phyloP scores from a whole-genome alignment of 2,113 vertebrate genomes.

The Cottus gobio region DNA sequence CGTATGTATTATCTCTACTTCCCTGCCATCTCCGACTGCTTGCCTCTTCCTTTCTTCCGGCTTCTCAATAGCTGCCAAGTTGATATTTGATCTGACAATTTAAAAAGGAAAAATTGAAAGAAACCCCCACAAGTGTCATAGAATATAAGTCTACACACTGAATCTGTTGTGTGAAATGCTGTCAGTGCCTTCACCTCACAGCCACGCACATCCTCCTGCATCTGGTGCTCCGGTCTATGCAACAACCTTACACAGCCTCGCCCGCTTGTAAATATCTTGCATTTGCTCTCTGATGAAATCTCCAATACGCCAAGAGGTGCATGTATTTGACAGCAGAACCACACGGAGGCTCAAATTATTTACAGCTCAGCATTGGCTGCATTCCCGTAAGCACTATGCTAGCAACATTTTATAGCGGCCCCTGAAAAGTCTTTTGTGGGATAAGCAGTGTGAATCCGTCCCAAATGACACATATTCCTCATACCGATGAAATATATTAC shows the following conservation, averaged over 20 bases:
- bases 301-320: background rate
- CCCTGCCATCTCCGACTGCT: conserved; percentile 18
- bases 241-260: background rate
- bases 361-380: background rate
- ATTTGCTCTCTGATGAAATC: conserved; percentile 15
- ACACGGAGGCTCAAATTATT: conserved; percentile 11
- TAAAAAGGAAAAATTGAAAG: conserved; percentile 22
- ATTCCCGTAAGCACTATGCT: background rate
- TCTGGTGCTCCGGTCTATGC: background rate
- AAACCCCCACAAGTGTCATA: background rate
- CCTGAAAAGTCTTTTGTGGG: background rate
- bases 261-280: conserved; percentile 15
- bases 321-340: background rate
- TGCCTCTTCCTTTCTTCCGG: conserved; percentile 4
- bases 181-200: background rate
- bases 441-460: background rate
- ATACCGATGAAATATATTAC: conserved; percentile 1
- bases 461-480: background rate
- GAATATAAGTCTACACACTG: background rate
- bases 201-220: conserved; percentile 8
- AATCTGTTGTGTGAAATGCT: conserved; percentile 15
- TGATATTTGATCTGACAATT: conserved; percentile 47
- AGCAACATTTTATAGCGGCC: conserved; percentile 4
- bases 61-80: conserved; percentile 34
- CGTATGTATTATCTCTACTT: too few species aligned